These are phyloP conservation scores for Melolontha melolontha DNA, from an alignment of 2,888 invertebrate genomes.

Conservation along the genomic window DNA sequence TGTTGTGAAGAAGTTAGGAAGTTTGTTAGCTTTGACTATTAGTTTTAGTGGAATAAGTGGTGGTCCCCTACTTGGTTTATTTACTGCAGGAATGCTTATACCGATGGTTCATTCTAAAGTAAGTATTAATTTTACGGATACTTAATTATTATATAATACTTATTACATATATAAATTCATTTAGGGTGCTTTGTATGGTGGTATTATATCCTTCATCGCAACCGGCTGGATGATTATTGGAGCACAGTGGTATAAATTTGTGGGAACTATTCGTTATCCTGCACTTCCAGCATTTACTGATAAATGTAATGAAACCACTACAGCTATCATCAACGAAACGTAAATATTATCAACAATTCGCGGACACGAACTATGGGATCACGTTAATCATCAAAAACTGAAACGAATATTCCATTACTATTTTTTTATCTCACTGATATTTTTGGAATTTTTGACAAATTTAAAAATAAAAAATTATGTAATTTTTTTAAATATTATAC, in stretches of 20 bases:
- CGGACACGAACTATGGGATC: no score
- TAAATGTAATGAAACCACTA: slow-evolving; percentile 41
- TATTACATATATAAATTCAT: neutral
- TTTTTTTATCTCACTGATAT: no score
- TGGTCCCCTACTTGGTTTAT: slow-evolving; percentile 75
- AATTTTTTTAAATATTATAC: no score
- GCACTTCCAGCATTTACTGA: slow-evolving; percentile 55
- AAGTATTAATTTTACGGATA: no score
- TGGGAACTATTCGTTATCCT: slow-evolving; percentile 52
- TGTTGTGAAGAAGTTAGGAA: slow-evolving; percentile 73
- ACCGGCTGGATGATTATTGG: slow-evolving; percentile 55
- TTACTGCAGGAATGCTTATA: slow-evolving; percentile 76
- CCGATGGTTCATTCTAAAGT: slow-evolving; percentile 73
- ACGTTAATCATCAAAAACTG: no score
- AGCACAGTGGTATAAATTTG: slow-evolving; percentile 53
- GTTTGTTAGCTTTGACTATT: slow-evolving; percentile 74
- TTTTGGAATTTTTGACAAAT: no score
- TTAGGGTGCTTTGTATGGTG: slow-evolving; percentile 59
- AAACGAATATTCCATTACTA: no score
- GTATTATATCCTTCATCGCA: slow-evolving; percentile 44
- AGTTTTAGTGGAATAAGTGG: slow-evolving; percentile 74
- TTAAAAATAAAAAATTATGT: no score
- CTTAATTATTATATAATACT: no score
- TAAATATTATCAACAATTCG: neutral
- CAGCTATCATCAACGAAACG: neutral